These are phyloP conservation scores for Helicoverpa zea DNA, from an alignment of 1,140 invertebrate species.

Conservation along the genomic window DNA sequence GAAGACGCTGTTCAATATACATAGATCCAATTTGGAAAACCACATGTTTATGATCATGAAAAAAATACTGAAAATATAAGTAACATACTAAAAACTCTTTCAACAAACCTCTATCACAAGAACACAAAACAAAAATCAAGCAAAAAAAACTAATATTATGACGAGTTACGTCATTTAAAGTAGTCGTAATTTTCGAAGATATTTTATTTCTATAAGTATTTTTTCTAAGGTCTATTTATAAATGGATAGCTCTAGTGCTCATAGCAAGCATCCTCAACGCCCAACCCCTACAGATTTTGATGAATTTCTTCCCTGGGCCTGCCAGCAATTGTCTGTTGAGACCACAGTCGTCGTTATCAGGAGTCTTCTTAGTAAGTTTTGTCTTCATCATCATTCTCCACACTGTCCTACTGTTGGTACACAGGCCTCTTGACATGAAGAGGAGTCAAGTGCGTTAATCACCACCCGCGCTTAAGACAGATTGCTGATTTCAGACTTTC, in stretches of 20 bases:
- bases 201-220: constrained; percentile 1
- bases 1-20: not conserved
- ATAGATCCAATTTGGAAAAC: not conserved
- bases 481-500: no score
- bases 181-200: no score
- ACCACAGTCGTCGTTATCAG: constrained; percentile 55
- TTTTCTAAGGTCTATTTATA: not conserved
- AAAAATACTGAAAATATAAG: no score
- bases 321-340: constrained; percentile 58
- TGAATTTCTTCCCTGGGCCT: constrained; percentile 68
- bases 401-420: not conserved
- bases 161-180: no score
- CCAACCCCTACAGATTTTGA: constrained; percentile 62
- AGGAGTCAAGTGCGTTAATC: no score
- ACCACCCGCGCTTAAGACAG: no score
- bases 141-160: no score
- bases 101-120: no score
- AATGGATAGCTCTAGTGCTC: not conserved
- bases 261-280: not conserved
- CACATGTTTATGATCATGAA: not conserved
- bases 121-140: no score
- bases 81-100: no score
- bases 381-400: not conserved
- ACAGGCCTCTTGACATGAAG: no score
- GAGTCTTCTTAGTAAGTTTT: constrained; percentile 56